Evolutionary conservation across 2,797 vertebrate genomes (phyloP), one percentile per base, ranked within the genome.

Genomic region (Enteromius anoplus): DNA sequence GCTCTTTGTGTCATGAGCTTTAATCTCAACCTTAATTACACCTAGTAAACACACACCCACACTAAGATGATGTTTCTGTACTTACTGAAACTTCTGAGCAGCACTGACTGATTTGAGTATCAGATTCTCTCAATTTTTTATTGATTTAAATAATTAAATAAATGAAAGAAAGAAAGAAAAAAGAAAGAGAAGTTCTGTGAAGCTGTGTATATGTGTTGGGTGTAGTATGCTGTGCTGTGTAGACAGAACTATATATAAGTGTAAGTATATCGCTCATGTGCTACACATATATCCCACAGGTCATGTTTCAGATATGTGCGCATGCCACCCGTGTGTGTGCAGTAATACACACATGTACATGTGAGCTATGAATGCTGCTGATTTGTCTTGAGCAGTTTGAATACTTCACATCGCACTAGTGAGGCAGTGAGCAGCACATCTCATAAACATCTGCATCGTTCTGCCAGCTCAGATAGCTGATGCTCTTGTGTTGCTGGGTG

Each of bases 401-500:
- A 29, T 49, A 19, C 23, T 49, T 29, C 49, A 71, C 19, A 71
- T 3, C 19, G 4, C 45, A 49, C 45, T 19, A 26, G 5, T 47
- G 69, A 70, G 8, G 32, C 19, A 4, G 19, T 66, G 32, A n/a
- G 37, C 66, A 45, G 4, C 17, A 72, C 45, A 49, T 29, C 69
- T 15, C 26, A 17, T 32, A 32, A 71, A 51, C 69, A 71, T 71
- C 45, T 49, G 45, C 69, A 23, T 26, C 3, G n/a, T 23, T 49
- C 45, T 45, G 12, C 68, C 14, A 12, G 55, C 55, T 49, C 79
- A 78, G 49, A 37, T 65, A n/a, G 40, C 71, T 42, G 14, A 42
- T 23, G 58, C 32, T 80, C 82, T 86, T 86, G 69, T 69, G 75
- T 86, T 85, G 78, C 80, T 85, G 75, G 47, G 15, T 34, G 37